These are phyloP conservation scores for Papio anubis DNA, from an alignment of 2,113 vertebrate genomes.

Conservation along the genomic window DNA sequence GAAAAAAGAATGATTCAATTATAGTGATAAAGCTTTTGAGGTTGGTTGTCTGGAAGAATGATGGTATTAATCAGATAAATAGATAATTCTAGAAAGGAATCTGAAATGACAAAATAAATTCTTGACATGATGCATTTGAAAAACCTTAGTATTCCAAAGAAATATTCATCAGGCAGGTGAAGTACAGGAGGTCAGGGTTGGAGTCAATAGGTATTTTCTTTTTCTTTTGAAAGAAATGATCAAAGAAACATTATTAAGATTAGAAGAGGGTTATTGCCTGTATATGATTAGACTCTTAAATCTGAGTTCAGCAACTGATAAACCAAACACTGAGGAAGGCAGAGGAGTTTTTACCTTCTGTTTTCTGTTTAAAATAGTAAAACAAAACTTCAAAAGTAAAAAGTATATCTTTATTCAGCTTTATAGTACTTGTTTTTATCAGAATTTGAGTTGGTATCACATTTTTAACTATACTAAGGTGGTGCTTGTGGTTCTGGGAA, in stretches of 20 bases:
- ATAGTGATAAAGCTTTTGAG: neutral
- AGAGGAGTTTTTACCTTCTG: neutral
- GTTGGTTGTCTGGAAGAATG: neutral
- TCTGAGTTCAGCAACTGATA: neutral
- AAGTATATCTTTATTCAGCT: neutral
- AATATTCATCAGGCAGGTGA: neutral
- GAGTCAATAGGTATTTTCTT: neutral
- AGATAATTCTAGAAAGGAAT: neutral
- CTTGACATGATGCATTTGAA: neutral
- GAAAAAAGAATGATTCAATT: neutral
- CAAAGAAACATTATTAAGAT: neutral
- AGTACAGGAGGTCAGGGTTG: neutral
- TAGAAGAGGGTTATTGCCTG: neutral
- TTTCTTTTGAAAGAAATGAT: neutral
- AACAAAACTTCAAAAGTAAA: neutral
- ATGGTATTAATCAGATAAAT: neutral
- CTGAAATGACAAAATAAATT: neutral
- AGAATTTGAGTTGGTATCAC: neutral
- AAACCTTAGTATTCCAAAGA: neutral
- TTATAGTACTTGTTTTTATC: neutral
- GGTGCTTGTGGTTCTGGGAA: neutral
- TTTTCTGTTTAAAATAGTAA: conserved; percentile 25
- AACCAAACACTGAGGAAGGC: neutral
- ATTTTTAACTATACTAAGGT: neutral
- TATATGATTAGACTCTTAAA: neutral